phyloP scores from a whole-genome alignment of 2,113 vertebrate species.

The Sinocyclocheilus maitianheensis region DNA sequence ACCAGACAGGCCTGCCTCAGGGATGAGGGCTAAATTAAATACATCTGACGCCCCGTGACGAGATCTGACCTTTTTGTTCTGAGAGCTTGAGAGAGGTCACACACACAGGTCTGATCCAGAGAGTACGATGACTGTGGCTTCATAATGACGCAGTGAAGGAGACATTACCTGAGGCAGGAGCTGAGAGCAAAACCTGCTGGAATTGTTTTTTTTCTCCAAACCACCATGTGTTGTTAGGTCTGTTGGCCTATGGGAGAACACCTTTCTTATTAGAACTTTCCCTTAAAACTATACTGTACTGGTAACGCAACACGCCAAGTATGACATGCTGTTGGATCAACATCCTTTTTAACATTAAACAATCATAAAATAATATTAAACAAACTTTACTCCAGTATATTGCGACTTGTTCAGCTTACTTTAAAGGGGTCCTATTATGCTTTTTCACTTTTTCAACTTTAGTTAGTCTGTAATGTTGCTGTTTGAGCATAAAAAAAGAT shows the following conservation, averaged over 20 bases:
- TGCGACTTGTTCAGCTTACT: too few species aligned
- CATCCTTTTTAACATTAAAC: background rate
- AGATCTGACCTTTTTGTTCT: constrained; percentile 15
- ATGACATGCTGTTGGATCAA: background rate
- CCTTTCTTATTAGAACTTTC: background rate
- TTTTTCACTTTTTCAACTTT: too few species aligned
- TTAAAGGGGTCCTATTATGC: too few species aligned
- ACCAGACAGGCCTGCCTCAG: constrained; percentile 35
- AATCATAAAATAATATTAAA: background rate
- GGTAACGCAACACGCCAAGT: background rate
- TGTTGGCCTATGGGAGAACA: background rate
- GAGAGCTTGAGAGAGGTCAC: constrained; percentile 16
- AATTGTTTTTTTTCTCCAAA: background rate
- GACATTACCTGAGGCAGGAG: constrained; percentile 4
- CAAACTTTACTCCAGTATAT: background rate
- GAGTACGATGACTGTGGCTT: background rate
- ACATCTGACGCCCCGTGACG: constrained; percentile 24
- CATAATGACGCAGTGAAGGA: constrained; percentile 18
- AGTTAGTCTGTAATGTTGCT: too few species aligned
- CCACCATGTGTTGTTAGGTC: background rate
- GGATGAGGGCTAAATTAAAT: constrained; percentile 33
- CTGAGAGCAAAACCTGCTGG: constrained; percentile 9
- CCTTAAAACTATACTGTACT: background rate
- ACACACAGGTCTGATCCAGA: background rate
- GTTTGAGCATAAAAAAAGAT: too few species aligned